A percentile compares a stretch with the other conserved stretches of the same genome.
phyloP scores from a whole-genome alignment of 1,140 invertebrate species.

The Pseudomyrmex dendroicus region DNA sequence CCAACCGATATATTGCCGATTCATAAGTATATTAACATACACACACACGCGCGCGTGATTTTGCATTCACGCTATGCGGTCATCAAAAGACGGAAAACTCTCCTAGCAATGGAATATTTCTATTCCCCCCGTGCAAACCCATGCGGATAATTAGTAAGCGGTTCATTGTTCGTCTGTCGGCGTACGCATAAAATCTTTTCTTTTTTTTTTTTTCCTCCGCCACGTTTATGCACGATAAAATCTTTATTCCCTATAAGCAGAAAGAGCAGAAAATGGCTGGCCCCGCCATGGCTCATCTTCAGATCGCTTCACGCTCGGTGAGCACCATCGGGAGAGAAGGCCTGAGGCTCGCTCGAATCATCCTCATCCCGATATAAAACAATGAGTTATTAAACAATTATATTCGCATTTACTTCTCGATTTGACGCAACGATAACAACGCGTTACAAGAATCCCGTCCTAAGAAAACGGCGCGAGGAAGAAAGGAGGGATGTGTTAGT shows the following conservation, averaged over 20 bases:
- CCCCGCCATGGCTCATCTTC: constrained; percentile 61
- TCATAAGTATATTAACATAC: too few species aligned
- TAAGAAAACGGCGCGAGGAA: constrained; percentile 12
- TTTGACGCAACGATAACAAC: constrained; percentile 60
- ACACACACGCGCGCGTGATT: background rate
- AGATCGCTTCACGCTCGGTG: constrained; percentile 69
- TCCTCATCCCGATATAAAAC: constrained; percentile 58
- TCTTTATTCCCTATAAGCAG: constrained; percentile 44
- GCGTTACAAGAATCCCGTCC: background rate
- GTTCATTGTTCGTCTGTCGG: constrained; percentile 47
- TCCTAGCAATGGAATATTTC: constrained; percentile 37
- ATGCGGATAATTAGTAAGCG: constrained; percentile 55
- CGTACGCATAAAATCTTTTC: constrained; percentile 40
- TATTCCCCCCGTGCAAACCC: constrained; percentile 38
- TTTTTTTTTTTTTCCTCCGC: constrained; percentile 17
- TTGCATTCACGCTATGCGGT: constrained; percentile 5
- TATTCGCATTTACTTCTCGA: constrained; percentile 64
- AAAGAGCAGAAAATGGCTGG: constrained; percentile 55
- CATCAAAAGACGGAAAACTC: constrained; percentile 27
- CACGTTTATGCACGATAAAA: constrained; percentile 35
- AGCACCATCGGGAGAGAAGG: constrained; percentile 50
- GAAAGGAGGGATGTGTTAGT: background rate
- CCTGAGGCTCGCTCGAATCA: constrained; percentile 51
- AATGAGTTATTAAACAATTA: constrained; percentile 75
- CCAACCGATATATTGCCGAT: constrained; percentile 19